Base-by-base conservation (phyloP, 2,113 vertebrate species). In the Xiphias gladius region DNA sequence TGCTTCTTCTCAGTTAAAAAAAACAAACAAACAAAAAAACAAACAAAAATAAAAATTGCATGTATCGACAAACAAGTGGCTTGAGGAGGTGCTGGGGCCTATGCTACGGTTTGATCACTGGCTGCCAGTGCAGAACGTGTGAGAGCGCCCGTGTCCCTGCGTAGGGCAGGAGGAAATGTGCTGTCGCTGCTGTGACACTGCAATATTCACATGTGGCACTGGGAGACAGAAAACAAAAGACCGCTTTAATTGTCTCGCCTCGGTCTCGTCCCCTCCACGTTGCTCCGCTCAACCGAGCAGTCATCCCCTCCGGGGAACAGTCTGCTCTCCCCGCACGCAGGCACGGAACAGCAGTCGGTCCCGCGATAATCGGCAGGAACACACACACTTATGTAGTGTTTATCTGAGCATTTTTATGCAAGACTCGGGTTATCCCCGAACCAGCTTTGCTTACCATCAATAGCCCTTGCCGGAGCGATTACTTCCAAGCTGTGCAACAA, bases 401-500 rank as follows among this genome's bases (percentile, higher is more conserved):
- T 5, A 37, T 32, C 5, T 20, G 20, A 39, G 65, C 52, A 72
- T 68, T 69, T 43, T n/a, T 28, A 43, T 2, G 35, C 35, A 24
- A 55, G 9, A 68, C 20, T 76, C 9, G 1, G 50, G 4, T 63
- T 3, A 37, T 65, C 5, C n/a, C n/a, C 6, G 39, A 73, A 70
- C 72, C 63, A 46, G 67, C 22, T 55, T 13, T 69, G 75, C 95
- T 95, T 91, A 96, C 95, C 95, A 83, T 95, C 95, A 82, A 95
- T 82, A 84, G 92, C 91, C 76, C 89, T 83, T 7, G 90, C 85
- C 22, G 94, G 94, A 86, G 86, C 62, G 74, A 92, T 86, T 83
- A 93, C 90, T 91, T 94, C 92, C 86, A 91, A 94, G 92, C 89
- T 94, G 94, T 95, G 86, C 87, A 95, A 83, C 93, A 95, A 93